phyloP scores from a whole-genome alignment of 2,113 vertebrate species.

The Scomber colias region DNA sequence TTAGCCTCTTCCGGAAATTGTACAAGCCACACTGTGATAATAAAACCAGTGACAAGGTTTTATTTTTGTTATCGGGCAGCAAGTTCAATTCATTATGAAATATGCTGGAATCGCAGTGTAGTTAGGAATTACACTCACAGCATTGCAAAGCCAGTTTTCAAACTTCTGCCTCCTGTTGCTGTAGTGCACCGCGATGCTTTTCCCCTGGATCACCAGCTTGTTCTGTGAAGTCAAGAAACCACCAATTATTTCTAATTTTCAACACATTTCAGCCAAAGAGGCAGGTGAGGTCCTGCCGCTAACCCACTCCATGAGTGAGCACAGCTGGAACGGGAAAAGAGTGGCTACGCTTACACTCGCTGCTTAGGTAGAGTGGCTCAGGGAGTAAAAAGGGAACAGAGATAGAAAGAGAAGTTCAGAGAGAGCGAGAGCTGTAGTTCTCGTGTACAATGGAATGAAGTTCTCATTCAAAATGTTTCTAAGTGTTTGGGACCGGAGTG shows the following conservation, averaged over 20 bases:
- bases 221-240: slow-evolving; percentile 88
- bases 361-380: slow-evolving; percentile 76
- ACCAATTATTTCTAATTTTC: slow-evolving; percentile 84
- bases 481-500: slow-evolving; percentile 76
- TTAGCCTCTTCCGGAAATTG: slow-evolving; percentile 96
- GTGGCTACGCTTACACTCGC: slow-evolving; percentile 88
- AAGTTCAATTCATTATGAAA: too few relatives aligned
- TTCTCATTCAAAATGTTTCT: slow-evolving; percentile 11
- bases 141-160: slow-evolving; percentile 97
- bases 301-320: slow-evolving; percentile 89
- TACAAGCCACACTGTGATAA: slow-evolving; percentile 92
- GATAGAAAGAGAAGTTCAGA: slow-evolving; percentile 42
- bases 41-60: slow-evolving; percentile 52
- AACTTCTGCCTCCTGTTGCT: slow-evolving; percentile 94
- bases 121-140: slow-evolving; percentile 80
- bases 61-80: background rate
- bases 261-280: slow-evolving; percentile 82
- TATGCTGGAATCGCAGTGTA: background rate
- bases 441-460: slow-evolving; percentile 26
- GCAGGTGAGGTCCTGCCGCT: slow-evolving; percentile 53
- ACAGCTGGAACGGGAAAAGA: slow-evolving; percentile 80
- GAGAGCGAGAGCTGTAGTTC: slow-evolving; percentile 17
- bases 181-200: slow-evolving; percentile 94
- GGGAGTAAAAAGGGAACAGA: slow-evolving; percentile 43
- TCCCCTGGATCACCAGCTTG: slow-evolving; percentile 94